phyloP scores from a whole-genome alignment of 2,888 invertebrate species.

The Aleiodes testaceus region DNA sequence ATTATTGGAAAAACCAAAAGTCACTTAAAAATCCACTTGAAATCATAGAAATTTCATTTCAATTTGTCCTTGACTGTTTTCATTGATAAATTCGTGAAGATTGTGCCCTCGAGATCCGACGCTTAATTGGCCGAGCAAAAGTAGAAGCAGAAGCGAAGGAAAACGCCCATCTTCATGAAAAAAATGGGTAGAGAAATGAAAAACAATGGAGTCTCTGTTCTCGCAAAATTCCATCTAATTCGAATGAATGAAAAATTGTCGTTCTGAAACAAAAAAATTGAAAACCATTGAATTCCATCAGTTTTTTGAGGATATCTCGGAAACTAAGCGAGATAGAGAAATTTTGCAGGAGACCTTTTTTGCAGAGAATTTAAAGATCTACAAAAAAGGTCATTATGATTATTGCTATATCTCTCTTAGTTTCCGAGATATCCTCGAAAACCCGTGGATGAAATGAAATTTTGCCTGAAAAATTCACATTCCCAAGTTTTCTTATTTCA shows the following conservation, averaged over 20 bases:
- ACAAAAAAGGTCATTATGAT: too few species aligned
- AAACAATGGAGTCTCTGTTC: constrained; percentile 24
- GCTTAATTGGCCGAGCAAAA: constrained; percentile 62
- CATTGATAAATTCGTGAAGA: constrained; percentile 42
- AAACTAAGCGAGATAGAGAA: too few species aligned
- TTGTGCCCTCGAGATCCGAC: constrained; percentile 59
- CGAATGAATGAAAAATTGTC: constrained; percentile 27
- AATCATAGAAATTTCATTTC: constrained; percentile 8
- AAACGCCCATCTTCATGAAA: constrained; percentile 55
- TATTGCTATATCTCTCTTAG: too few species aligned
- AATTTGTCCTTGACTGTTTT: constrained; percentile 22
- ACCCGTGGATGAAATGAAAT: too few species aligned
- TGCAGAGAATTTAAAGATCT: too few species aligned
- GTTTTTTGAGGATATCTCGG: too few species aligned
- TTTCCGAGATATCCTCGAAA: too few species aligned
- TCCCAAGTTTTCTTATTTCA: constrained; percentile 18
- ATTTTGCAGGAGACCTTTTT: too few species aligned
- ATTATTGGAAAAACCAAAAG: neutral
- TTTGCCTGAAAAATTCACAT: too few species aligned
- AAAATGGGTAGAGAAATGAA: constrained; percentile 13
- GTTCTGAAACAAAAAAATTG: too few species aligned
- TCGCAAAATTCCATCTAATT: neutral
- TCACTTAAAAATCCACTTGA: neutral
- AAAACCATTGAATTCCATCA: too few species aligned
- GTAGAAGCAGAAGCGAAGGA: constrained; percentile 40